Conservation (phyloP, 2,888 invertebrate species). For the Pandemis heparana region DNA sequence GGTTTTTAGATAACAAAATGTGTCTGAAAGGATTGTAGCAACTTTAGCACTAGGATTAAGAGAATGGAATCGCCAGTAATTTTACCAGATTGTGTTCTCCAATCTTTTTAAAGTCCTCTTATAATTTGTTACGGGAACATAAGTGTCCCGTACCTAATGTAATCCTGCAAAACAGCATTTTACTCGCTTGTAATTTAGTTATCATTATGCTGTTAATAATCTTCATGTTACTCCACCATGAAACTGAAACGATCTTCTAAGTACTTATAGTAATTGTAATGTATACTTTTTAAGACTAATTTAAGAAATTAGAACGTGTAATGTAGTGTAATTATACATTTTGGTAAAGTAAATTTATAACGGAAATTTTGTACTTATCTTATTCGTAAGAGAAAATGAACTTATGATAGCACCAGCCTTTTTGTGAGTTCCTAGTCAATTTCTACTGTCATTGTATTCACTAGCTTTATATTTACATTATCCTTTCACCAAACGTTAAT, state of each 20-base stretch:
- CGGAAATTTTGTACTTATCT: conserved; percentile 49
- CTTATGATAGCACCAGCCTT: conserved; percentile 50
- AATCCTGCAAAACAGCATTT: no score
- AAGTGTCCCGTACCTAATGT: no score
- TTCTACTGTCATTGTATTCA: conserved; percentile 44
- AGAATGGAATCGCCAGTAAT: no score
- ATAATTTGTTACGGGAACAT: no score
- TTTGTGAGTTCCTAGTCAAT: conserved; percentile 58
- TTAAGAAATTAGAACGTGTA: conserved; percentile 3
- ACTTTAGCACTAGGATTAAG: no score
- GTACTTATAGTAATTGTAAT: neutral
- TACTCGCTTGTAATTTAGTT: no score
- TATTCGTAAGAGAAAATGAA: conserved; percentile 38
- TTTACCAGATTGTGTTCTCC: no score
- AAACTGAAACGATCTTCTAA: neutral
- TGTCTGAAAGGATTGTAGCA: neutral
- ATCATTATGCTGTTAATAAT: no score
- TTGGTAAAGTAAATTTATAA: conserved; percentile 41
- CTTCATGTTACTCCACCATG: neutral
- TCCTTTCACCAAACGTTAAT: neutral
- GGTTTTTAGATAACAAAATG: neutral
- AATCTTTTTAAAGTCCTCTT: no score
- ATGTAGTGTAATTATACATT: conserved; percentile 23
- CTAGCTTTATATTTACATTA: conserved; percentile 30
- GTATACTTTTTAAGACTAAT: neutral